phyloP scores from a whole-genome alignment of 2,113 vertebrate genomes.

The Gobius niger region DNA sequence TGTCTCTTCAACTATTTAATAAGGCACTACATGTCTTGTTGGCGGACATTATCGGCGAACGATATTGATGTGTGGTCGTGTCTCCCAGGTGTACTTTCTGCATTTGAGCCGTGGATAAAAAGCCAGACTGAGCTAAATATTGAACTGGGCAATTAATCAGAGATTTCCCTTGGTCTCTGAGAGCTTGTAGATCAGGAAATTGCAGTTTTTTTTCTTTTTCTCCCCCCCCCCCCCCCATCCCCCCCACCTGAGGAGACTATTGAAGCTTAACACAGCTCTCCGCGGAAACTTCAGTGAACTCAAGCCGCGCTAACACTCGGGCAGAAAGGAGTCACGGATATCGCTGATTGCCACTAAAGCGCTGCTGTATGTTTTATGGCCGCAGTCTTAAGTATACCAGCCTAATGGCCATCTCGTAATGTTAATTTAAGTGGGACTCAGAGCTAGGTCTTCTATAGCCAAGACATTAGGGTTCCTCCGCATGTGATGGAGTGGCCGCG shows the following conservation, averaged over 20 bases:
- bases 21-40: not conserved
- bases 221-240: too few species aligned
- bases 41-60: not conserved
- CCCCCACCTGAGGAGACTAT: slow-evolving; percentile 2
- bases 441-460: slow-evolving; percentile 42
- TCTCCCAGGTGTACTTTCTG: not conserved
- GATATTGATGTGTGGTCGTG: slow-evolving; percentile 1
- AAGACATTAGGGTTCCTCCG: slow-evolving; percentile 47
- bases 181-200: slow-evolving; percentile 21
- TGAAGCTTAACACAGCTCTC: slow-evolving; percentile 22
- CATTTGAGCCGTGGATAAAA: slow-evolving; percentile 15
- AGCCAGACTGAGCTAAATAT: not conserved
- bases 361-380: slow-evolving; percentile 12
- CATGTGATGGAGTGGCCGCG: slow-evolving; percentile 53
- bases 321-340: slow-evolving; percentile 15
- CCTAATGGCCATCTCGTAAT: slow-evolving; percentile 17
- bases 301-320: slow-evolving; percentile 8
- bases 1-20: not conserved
- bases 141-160: slow-evolving; percentile 1
- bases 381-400: slow-evolving; percentile 11
- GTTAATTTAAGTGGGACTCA: slow-evolving; percentile 37
- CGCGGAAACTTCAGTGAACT: slow-evolving; percentile 15
- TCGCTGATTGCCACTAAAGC: slow-evolving; percentile 10
- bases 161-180: slow-evolving; percentile 13
- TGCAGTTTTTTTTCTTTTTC: slow-evolving; percentile 7